A percentile compares a stretch with the other conserved stretches of the same genome.
phyloP scores from a whole-genome alignment of 2,113 vertebrate species.

The Xiphophorus couchianus region DNA sequence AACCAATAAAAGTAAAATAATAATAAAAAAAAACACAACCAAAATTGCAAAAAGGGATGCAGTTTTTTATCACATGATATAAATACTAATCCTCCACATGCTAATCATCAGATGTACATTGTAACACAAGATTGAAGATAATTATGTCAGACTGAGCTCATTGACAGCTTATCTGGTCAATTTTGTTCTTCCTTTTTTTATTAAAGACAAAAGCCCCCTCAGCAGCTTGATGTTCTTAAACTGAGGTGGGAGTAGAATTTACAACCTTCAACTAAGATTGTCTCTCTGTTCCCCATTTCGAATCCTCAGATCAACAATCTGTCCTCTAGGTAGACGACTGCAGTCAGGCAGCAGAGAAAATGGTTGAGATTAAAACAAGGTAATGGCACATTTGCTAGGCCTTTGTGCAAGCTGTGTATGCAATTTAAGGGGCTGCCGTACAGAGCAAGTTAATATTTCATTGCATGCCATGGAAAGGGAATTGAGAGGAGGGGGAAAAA shows the following conservation, averaged over 20 bases:
- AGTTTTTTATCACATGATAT: not conserved
- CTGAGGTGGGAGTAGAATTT: slow-evolving; percentile 42
- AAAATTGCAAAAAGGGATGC: not conserved
- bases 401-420: slow-evolving; percentile 69
- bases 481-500: slow-evolving; percentile 38
- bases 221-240: slow-evolving; percentile 46
- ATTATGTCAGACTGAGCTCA: slow-evolving; percentile 13
- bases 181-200: slow-evolving; percentile 12
- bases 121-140: slow-evolving; percentile 17
- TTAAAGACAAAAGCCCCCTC: slow-evolving; percentile 30
- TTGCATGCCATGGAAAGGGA: slow-evolving; percentile 59
- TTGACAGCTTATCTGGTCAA: slow-evolving; percentile 33
- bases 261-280: slow-evolving; percentile 51
- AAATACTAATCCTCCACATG: slow-evolving; percentile 13
- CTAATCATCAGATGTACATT: slow-evolving; percentile 11
- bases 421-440: slow-evolving; percentile 72
- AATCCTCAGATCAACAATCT: slow-evolving; percentile 68
- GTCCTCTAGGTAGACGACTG: slow-evolving; percentile 61
- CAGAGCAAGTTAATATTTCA: slow-evolving; percentile 79
- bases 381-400: slow-evolving; percentile 76
- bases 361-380: slow-evolving; percentile 76
- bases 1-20: not conserved
- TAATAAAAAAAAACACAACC: no score
- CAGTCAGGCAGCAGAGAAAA: slow-evolving; percentile 58
- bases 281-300: slow-evolving; percentile 49